Evolutionary conservation across 2,113 vertebrate genomes (phyloP), one percentile per base, ranked within the genome.

Genomic region (Caracal caracal): DNA sequence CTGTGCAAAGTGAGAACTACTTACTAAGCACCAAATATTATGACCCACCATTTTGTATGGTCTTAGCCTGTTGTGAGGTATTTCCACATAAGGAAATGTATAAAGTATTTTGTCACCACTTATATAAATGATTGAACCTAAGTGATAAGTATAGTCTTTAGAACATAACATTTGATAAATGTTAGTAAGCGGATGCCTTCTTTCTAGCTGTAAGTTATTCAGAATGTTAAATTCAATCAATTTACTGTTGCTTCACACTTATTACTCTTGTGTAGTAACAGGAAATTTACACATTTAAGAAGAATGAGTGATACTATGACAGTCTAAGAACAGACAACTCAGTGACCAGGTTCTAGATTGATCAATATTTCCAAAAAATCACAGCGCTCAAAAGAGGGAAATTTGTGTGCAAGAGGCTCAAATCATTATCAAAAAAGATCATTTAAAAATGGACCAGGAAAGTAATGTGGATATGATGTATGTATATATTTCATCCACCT

Each of bases 211-310:
- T 85, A 65, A 28, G 43, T 75, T 24, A 43, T 68, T 68, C 12
- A 16, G 82, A 47, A 61, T 65, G 26, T 81, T 90, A 61, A 90
- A 70, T 88, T 37, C 12, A 78, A n/a, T 80, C 12, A 86, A 22
- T 87, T 87, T 93, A 71, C 61, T 68, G 16, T 87, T 93, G 40
- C 37, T 80, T 73, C 40, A 92, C 17, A 88, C n/a, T 81, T 80
- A 40, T 76, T 76, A 24, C 19, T 43, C 43, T 43, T n/a, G 6
- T n/a, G 33, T 80, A 73, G 73, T 40, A 59, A 1, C 26, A 66
- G 43, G 28, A 68, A 82, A 53, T 87, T 33, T 40, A 78, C 20
- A 73, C 28, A 63, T 40, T 90, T 49, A 51, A 43, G 28, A 88
- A 88, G 30, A 93, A 59, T 89, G 51, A 71, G 35, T 59, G 7